phyloP scores from a whole-genome alignment of 1,140 invertebrate species.

The Bombus pascuorum region DNA sequence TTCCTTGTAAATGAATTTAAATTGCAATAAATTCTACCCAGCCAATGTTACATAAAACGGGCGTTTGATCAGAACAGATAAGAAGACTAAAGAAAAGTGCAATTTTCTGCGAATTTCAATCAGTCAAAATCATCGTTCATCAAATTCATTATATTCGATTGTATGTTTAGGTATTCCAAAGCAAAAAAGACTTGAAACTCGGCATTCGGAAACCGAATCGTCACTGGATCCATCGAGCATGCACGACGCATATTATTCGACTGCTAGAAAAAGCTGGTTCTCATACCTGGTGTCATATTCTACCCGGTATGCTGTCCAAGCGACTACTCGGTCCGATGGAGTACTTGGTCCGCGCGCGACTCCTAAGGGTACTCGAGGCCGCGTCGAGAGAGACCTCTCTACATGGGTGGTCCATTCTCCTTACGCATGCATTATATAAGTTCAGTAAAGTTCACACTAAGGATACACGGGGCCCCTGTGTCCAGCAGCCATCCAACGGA shows the following conservation, averaged over 20 bases:
- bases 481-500: slow-evolving; percentile 39
- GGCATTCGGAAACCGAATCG: background rate
- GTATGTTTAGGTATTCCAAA: background rate
- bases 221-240: background rate
- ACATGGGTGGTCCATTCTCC: slow-evolving; percentile 82
- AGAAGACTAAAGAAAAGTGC: background rate
- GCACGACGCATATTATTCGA: slow-evolving; percentile 30
- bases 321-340: slow-evolving; percentile 74
- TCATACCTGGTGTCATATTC: slow-evolving; percentile 72
- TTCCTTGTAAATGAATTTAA: too few species aligned
- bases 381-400: slow-evolving; percentile 74
- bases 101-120: background rate
- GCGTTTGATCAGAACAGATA: too few species aligned
- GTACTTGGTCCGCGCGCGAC: slow-evolving; percentile 79
- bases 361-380: slow-evolving; percentile 75
- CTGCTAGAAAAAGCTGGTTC: slow-evolving; percentile 53
- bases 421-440: slow-evolving; percentile 78
- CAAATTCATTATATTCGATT: background rate
- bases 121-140: background rate
- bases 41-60: background rate
- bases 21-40: background rate
- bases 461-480: slow-evolving; percentile 49
- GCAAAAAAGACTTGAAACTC: too few species aligned
- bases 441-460: slow-evolving; percentile 68
- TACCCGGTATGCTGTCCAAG: slow-evolving; percentile 71